A percentile compares a stretch with the other conserved stretches of the same genome.
Conservation (phyloP, 1,140 invertebrate genomes). For the Drosophila novamexicana region DNA sequence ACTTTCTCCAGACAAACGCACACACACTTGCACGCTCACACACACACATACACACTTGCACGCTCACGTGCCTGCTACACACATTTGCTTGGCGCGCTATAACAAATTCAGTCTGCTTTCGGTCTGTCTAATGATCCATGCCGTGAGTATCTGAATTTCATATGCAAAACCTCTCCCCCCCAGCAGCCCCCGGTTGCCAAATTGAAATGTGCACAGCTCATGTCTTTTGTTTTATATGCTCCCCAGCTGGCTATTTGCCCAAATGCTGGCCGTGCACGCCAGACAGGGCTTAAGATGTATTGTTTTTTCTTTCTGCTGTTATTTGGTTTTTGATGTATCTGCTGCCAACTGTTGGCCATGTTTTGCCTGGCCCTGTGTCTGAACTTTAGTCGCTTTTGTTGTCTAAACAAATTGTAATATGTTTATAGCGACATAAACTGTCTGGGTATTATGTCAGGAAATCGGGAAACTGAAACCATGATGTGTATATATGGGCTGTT, state of each 20-base stretch:
- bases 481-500: neutral
- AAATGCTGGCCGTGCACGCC: conserved; percentile 40
- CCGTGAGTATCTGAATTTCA: conserved; percentile 58
- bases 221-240: conserved; percentile 38
- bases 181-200: conserved; percentile 46
- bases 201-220: conserved; percentile 69
- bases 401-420: conserved; percentile 50
- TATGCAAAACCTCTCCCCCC: conserved; percentile 59
- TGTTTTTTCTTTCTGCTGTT: neutral
- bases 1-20: conserved; percentile 70
- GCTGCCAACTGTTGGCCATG: conserved; percentile 55
- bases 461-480: neutral
- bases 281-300: conserved; percentile 26
- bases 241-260: conserved; percentile 58
- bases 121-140: conserved; percentile 76
- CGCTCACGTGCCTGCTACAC: conserved; percentile 14
- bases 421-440: conserved; percentile 40
- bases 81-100: conserved; percentile 52
- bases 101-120: conserved; percentile 76
- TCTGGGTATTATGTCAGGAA: conserved; percentile 14
- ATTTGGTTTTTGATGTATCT: conserved; percentile 32
- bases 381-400: conserved; percentile 15
- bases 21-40: conserved; percentile 10
- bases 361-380: conserved; percentile 13
- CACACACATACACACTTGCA: neutral